Base-by-base conservation (phyloP, 1,140 invertebrate genomes). In the Colletes latitarsis region DNA sequence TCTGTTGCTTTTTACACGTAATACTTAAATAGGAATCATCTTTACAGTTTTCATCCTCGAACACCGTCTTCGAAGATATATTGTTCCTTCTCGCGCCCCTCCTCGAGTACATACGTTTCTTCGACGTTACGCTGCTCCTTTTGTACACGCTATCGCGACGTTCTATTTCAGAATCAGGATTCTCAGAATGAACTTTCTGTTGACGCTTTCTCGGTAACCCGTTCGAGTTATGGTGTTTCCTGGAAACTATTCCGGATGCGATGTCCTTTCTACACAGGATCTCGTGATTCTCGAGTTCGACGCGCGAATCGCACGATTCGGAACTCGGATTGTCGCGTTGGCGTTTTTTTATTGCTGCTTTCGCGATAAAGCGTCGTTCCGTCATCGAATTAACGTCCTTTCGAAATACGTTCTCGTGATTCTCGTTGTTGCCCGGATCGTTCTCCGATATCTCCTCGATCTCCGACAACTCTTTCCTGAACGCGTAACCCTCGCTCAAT, bases 1-100 rank as follows among this genome's bases (percentile, higher is more conserved):
- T 67, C 30, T 76, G 66, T 41, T 82, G 81, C 39, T 86, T 88
- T 66, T 79, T 83, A 70, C 83, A 88, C 5, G 76, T 88, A 79
- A 88, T 88, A 86, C 76, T 88, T 52, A 88, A 80, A 66, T 87
- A 90, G 41, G 82, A 69, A 30, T 91, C 90, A 4, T 91, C 91
- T 77, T 92, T 91, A 71, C 89, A 91, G 62, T 92, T 91, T 73
- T 92, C 90, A 30, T 89, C 86, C 30, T 91, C 92, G 60, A 84
- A 85, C n/a, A 89, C 82, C 0, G 88, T 63, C 66, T 91, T 87
- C 9, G 89, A 71, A 10, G 87, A 75, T 0, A 78, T 60, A 1
- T 85, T 86, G n/a, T 67, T 82, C n/a, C 78, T 76, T 57, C 80
- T 90, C 58, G 82, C 84, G 1, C 89, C 76, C 60, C 88, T 92